phyloP scores from a whole-genome alignment of 37 sponge, comb jelly and placozoan species.

The Trichoplax adhaerens region DNA sequence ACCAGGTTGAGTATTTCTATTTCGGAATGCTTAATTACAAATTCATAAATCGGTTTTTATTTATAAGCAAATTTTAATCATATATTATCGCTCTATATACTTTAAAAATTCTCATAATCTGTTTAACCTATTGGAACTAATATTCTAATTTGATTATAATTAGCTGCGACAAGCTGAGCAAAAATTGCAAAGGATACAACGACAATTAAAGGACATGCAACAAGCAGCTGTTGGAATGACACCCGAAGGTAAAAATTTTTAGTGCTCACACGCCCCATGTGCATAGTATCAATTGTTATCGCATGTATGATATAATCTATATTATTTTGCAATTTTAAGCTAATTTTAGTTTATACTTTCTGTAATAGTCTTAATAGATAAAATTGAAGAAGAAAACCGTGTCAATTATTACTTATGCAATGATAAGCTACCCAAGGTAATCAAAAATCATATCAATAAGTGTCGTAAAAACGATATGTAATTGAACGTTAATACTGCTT shows the following conservation, averaged over 20 bases:
- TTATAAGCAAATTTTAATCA: no score
- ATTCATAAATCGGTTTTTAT: no score
- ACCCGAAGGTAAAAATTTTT: neutral
- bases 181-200: conserved; percentile 23
- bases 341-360: conserved; percentile 12
- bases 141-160: neutral
- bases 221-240: neutral
- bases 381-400: conserved; percentile 61
- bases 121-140: no score
- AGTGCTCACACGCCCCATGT: neutral
- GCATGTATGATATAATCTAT: neutral
- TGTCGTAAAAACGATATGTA: no score
- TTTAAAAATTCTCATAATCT: no score
- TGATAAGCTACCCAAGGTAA: conserved; percentile 54
- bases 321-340: neutral
- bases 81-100: no score
- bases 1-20: conserved; percentile 3
- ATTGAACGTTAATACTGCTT: no score
- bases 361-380: conserved; percentile 36
- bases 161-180: conserved; percentile 50
- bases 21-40: neutral
- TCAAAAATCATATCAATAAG: neutral
- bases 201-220: conserved; percentile 35
- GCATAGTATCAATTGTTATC: neutral
- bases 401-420: conserved; percentile 34